Base-by-base conservation (phyloP, 2,888 invertebrate species). In the Myopa testacea region DNA sequence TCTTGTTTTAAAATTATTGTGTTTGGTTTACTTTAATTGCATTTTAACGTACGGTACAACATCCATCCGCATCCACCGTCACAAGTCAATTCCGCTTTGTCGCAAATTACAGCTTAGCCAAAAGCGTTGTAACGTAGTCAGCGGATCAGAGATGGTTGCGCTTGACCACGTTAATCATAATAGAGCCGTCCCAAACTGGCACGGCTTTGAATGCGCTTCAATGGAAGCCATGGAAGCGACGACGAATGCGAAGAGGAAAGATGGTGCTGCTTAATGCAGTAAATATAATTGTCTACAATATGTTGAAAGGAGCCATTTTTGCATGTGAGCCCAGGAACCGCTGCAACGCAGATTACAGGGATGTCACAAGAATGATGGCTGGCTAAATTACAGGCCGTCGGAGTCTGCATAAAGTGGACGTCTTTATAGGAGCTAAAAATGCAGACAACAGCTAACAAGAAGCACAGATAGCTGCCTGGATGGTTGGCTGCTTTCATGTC, bases 221-320 rank as follows among this genome's bases (percentile, higher is more conserved):
- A 7, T 62, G 6, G 72, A 16, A 16, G 4, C 8, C 52, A 38
- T 12, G 26, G 26, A 63, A 34, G 34, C 26, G 37, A 63, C 38
- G 14, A 34, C 62, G 62, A 40, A 73, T 40, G 37, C 60, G 67
- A 26, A 7, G 34, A 55, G 55, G 38, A n/a, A n/a, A 68, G 67
- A 67, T 75, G 67, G 37, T 75, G 45, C 45, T n/a, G n/a, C n/a
- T n/a, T n/a, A n/a, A n/a, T n/a, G n/a, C n/a, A n/a, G n/a, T n/a
- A n/a, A 69, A 60, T 76, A 63, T 70, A 76, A 76, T 76, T 76
- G 70, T 76, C 45, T 70, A 68, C 26, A 26, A 26, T 26, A 45
- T 45, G 45, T 63, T 69, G 50, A 68, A 76, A 76, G 37, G 71
- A 71, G 65, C 67, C n/a, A 19, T 62, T 70, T 69, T 70, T 70